Evolutionary conservation across 1,140 invertebrate genomes (phyloP).

Genomic region (Conus betulinus): DNA sequence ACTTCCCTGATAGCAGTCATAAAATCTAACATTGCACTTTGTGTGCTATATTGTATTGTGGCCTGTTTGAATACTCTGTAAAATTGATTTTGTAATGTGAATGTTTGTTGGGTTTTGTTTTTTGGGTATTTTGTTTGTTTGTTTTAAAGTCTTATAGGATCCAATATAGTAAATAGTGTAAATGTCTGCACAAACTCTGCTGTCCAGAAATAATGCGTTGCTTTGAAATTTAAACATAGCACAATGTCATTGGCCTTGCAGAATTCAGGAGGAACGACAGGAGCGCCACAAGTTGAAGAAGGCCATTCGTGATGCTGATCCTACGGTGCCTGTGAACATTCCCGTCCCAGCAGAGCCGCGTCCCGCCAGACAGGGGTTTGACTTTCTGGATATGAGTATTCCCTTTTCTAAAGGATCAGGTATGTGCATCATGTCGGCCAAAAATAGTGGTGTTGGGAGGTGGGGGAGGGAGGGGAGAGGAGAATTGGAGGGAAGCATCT

Average conservation of each 20-base stretch:
- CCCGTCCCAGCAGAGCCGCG: constrained; percentile 27
- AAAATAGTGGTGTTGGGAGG: background rate
- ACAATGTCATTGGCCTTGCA: constrained; percentile 63
- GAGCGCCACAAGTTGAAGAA: constrained; percentile 88
- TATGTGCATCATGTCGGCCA: background rate
- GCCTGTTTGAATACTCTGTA: too few relatives aligned
- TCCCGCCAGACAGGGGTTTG: constrained; percentile 5
- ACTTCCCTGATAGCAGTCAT: too few relatives aligned
- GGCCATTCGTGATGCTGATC: constrained; percentile 69
- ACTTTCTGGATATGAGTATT: constrained; percentile 40
- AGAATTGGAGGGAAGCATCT: background rate
- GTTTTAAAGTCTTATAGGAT: too few relatives aligned
- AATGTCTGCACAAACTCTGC: too few relatives aligned
- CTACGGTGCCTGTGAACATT: constrained; percentile 30
- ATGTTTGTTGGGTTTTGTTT: too few relatives aligned
- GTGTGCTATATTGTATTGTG: too few relatives aligned
- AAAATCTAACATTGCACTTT: too few relatives aligned
- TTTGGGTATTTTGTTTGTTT: too few relatives aligned
- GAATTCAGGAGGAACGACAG: constrained; percentile 97
- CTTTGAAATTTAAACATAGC: too few relatives aligned
- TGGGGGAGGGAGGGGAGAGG: background rate
- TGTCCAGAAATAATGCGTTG: too few relatives aligned
- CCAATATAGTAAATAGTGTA: too few relatives aligned
- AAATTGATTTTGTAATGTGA: too few relatives aligned
- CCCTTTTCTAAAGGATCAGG: constrained; percentile 37